phyloP scores from a whole-genome alignment of 2,113 vertebrate genomes.

The Erythrolamprus reginae region DNA sequence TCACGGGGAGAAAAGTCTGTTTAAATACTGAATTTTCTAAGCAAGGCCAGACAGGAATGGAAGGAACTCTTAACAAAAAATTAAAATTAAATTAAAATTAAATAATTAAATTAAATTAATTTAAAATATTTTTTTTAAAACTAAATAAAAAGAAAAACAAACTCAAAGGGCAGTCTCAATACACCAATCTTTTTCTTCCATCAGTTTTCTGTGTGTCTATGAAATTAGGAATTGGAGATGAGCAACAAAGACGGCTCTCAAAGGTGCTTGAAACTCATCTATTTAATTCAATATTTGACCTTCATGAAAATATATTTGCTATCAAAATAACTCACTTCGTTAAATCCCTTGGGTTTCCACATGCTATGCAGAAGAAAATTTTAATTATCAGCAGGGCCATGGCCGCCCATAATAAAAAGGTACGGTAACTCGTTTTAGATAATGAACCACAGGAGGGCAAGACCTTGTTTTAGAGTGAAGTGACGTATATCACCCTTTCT shows the following conservation, averaged over 20 bases:
- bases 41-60: background rate
- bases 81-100: no score
- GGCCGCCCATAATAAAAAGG: background rate
- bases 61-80: background rate
- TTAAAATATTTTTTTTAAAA: background rate
- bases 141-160: background rate
- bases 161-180: background rate
- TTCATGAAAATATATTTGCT: background rate
- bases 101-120: background rate
- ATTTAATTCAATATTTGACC: background rate
- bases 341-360: background rate
- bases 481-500: background rate
- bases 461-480: background rate
- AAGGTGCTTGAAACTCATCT: background rate
- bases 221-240: background rate
- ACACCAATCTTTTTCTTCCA: background rate
- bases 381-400: background rate
- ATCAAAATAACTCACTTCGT: background rate
- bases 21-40: background rate
- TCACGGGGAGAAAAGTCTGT: background rate
- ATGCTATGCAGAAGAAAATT: background rate
- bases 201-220: background rate
- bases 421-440: background rate
- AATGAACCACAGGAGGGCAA: background rate
- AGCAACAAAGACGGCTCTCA: background rate